Conservation (phyloP, 2,113 vertebrate genomes). For the Eurystomus gularis region DNA sequence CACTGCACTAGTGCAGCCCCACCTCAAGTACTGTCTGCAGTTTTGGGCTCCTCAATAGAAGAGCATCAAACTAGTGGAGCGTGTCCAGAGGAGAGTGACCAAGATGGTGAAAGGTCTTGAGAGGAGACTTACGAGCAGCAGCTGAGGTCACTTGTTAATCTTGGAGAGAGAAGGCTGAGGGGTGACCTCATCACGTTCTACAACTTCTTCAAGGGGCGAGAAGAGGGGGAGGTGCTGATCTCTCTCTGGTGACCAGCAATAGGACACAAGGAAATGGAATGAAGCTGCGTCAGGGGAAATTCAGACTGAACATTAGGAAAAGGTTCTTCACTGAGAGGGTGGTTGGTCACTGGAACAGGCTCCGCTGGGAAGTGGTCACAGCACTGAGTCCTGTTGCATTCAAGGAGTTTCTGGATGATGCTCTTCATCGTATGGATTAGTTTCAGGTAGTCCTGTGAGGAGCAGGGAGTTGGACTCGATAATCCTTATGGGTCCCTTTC, state of each 20-base stretch:
- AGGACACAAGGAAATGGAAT: background rate
- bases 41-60: background rate
- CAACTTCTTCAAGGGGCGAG: background rate
- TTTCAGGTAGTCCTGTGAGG: background rate
- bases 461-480: background rate
- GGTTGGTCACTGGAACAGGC: background rate
- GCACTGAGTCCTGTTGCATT: background rate
- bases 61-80: background rate
- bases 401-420: background rate
- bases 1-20: background rate
- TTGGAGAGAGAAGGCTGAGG: background rate
- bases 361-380: background rate
- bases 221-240: background rate
- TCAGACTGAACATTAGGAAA: too few species aligned
- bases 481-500: background rate
- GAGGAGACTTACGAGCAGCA: background rate
- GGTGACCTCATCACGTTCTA: background rate
- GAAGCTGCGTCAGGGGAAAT: too few species aligned
- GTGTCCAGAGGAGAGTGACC: background rate
- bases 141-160: background rate
- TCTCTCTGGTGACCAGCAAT: background rate
- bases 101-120: background rate
- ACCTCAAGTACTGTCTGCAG: background rate
- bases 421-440: background rate
- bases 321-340: background rate